Evolutionary conservation across 1,140 invertebrate species (phyloP).

Genomic region (Drosophila bocqueti): DNA sequence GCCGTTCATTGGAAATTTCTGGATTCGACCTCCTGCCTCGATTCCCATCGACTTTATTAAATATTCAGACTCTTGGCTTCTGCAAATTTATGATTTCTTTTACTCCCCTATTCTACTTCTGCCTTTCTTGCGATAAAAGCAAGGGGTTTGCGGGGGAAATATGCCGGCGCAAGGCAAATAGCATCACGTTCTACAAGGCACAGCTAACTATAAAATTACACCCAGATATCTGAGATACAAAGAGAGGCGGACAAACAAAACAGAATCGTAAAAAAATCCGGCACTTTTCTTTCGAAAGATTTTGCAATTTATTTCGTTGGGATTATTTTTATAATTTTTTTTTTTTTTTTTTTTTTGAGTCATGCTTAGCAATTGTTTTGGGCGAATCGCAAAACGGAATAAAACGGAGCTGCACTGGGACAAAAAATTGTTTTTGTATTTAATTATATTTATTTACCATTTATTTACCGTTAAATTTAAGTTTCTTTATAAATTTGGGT

Average conservation of each 20-base stretch:
- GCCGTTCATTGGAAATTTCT: slow-evolving; percentile 46
- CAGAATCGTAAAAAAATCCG: slow-evolving; percentile 70
- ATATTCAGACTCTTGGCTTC: slow-evolving; percentile 53
- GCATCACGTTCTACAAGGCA: slow-evolving; percentile 63
- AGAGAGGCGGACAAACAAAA: slow-evolving; percentile 49
- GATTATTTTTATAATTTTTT: slow-evolving; percentile 31
- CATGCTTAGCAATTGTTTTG: slow-evolving; percentile 72
- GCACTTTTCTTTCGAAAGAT: slow-evolving; percentile 77
- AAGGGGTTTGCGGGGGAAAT: slow-evolving; percentile 1
- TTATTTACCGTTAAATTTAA: too few species aligned
- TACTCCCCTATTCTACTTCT: slow-evolving; percentile 33
- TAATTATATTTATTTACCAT: too few species aligned
- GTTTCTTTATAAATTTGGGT: too few species aligned
- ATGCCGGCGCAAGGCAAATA: slow-evolving; percentile 44
- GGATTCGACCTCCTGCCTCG: slow-evolving; percentile 39
- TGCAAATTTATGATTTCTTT: slow-evolving; percentile 59
- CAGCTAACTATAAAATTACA: slow-evolving; percentile 67
- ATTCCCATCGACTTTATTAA: slow-evolving; percentile 63
- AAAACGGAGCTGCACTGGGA: slow-evolving; percentile 14
- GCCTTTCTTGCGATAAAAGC: slow-evolving; percentile 47
- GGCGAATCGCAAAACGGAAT: slow-evolving; percentile 39
- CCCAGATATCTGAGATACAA: slow-evolving; percentile 30
- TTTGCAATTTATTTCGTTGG: slow-evolving; percentile 77
- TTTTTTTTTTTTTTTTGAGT: slow-evolving; percentile 47
- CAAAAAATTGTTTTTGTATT: background rate